Evolutionary conservation across 2,888 invertebrate genomes (phyloP), one percentile per base, ranked within the genome.

Genomic region (Lamellibrachia columna): DNA sequence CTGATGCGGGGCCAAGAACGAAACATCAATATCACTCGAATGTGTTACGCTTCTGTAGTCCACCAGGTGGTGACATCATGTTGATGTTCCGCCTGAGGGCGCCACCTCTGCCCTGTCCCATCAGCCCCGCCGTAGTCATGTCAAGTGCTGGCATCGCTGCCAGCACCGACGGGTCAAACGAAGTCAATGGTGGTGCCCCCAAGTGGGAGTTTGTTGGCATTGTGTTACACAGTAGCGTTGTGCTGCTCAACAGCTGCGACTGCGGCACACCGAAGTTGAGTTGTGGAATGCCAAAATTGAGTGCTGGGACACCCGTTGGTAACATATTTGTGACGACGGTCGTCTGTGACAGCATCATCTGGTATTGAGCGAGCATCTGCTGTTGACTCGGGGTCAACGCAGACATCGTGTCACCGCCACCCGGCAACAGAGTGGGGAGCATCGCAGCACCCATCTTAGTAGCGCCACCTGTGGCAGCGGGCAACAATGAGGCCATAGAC

Each of bases 81-180:
- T 75, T 75, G 22, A 75, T 75, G 75, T 75, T 75, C 75, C 75
- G 15, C 75, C n/a, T 15, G 75, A 75, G 75, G 22, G 75, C 75
- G 75, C 75, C 75, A 75, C 75, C 75, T 75, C 75, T 75, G 75
- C 75, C 75, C 75, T 75, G 75, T 75, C 75, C 75, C 4, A 75
- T 75, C 75, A 75, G 75, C 75, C 3, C 75, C 22, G 22, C 22
- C 22, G 75, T 75, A 6, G 75, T 15, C 22, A 22, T 11, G 6
- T 75, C 75, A n/a, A 0, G 15, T 11, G 75, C 75, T 75, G 75
- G 75, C 75, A 75, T 75, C 22, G 75, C 22, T 0, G 75, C 75
- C 2, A 75, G 75, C 75, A 75, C 75, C 22, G 75, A 75, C 4
- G 75, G 75, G 75, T 75, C 75, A 22, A 75, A 75, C 22, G 75